These are phyloP conservation scores for Tipula vernalis DNA, from an alignment of 2,888 invertebrate genomes.

Conservation along the genomic window DNA sequence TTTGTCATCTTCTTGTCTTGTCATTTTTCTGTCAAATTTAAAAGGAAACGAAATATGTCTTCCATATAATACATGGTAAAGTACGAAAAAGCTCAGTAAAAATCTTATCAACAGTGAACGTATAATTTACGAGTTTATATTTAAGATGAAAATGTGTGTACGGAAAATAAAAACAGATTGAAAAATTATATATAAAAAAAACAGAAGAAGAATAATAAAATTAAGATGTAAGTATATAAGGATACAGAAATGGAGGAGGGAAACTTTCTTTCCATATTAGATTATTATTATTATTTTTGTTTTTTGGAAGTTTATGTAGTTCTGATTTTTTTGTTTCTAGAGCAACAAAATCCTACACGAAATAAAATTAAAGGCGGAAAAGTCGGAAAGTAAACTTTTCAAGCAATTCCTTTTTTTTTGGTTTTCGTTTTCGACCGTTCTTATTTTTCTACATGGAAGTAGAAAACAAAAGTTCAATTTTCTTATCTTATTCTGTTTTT, in stretches of 20 bases:
- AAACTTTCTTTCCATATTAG: not conserved
- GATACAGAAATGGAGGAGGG: not conserved
- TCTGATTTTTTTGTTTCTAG: not conserved
- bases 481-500: not conserved
- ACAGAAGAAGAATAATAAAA: not conserved
- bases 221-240: not conserved
- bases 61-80: not conserved
- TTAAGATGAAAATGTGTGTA: not conserved
- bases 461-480: not conserved
- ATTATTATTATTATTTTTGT: not conserved
- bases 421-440: not conserved
- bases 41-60: not conserved
- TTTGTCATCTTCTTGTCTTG: not conserved
- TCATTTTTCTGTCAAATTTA: slow-evolving; percentile 4
- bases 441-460: not conserved
- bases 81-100: not conserved
- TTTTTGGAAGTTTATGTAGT: not conserved
- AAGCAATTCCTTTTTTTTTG: not conserved
- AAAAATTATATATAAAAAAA: not conserved
- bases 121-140: not conserved
- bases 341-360: not conserved
- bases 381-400: not conserved
- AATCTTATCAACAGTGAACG: not conserved
- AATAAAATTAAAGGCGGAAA: not conserved
- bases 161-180: not conserved